A percentile compares a stretch with the other conserved stretches of the same genome.
phyloP scores from a whole-genome alignment of 2,888 invertebrate genomes.

The Hypolimnas misippus region DNA sequence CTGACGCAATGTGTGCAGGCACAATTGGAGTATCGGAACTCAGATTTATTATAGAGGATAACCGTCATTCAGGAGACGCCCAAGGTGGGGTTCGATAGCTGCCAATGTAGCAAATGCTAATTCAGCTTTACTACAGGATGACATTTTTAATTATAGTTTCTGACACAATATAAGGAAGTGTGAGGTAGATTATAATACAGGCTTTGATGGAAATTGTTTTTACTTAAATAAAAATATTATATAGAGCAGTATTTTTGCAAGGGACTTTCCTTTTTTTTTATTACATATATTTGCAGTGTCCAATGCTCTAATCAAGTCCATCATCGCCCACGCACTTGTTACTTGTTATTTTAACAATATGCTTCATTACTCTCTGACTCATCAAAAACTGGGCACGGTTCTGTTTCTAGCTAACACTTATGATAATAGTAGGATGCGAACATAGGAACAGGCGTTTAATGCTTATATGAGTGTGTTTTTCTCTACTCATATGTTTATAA shows the following conservation, averaged over 20 bases:
- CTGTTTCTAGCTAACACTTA: slow-evolving; percentile 14
- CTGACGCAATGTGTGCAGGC: slow-evolving; percentile 42
- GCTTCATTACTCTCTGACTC: slow-evolving; percentile 40
- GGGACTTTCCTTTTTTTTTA: background rate
- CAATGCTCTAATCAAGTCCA: slow-evolving; percentile 33
- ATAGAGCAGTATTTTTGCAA: too few species aligned
- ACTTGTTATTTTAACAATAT: slow-evolving; percentile 42
- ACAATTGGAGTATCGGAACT: slow-evolving; percentile 36
- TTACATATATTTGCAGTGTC: slow-evolving; percentile 9
- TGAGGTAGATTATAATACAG: too few species aligned
- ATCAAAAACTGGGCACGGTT: slow-evolving; percentile 24
- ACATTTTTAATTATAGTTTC: background rate
- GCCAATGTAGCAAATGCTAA: too few species aligned
- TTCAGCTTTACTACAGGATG: background rate
- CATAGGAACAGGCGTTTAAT: background rate
- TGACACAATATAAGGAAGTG: background rate
- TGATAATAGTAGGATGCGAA: slow-evolving; percentile 1
- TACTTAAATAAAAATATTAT: too few species aligned
- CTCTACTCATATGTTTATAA: background rate
- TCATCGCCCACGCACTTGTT: slow-evolving; percentile 41
- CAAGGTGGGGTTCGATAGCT: slow-evolving; percentile 9
- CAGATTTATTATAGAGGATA: slow-evolving; percentile 40
- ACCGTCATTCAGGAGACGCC: slow-evolving; percentile 27
- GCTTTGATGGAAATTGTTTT: too few species aligned
- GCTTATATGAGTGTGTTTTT: background rate